Conservation (phyloP, 2,797 vertebrate genomes). For the Falco peregrinus region DNA sequence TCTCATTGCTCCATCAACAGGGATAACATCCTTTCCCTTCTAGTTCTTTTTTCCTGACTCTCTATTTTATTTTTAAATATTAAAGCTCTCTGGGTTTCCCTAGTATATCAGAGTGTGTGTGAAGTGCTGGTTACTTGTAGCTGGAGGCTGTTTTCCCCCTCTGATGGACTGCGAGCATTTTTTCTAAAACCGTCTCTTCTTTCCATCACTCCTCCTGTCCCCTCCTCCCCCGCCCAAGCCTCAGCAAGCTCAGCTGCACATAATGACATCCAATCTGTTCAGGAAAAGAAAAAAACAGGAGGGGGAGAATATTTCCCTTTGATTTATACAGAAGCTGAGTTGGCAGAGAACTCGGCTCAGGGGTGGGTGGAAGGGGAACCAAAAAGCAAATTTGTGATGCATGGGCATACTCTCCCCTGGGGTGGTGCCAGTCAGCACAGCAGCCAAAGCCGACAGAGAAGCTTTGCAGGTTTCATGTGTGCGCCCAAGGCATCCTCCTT, state of each 20-base stretch:
- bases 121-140: slow-evolving; percentile 62
- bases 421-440: slow-evolving; percentile 69
- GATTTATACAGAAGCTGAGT: slow-evolving; percentile 74
- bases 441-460: slow-evolving; percentile 57
- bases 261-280: slow-evolving; percentile 77
- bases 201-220: slow-evolving; percentile 55
- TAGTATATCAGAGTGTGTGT: slow-evolving; percentile 55
- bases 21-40: slow-evolving; percentile 1
- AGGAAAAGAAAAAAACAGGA: slow-evolving; percentile 72
- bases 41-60: neutral
- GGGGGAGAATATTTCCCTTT: slow-evolving; percentile 74
- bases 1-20: neutral
- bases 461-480: slow-evolving; percentile 67
- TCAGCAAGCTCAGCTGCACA: slow-evolving; percentile 73
- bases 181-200: slow-evolving; percentile 61
- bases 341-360: slow-evolving; percentile 69
- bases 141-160: slow-evolving; percentile 70
- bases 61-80: slow-evolving; percentile 62
- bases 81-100: slow-evolving; percentile 62
- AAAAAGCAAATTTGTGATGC: slow-evolving; percentile 70
- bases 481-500: slow-evolving; percentile 67
- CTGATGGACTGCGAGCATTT: slow-evolving; percentile 66
- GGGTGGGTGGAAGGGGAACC: slow-evolving; percentile 71
- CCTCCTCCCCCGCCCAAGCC: slow-evolving; percentile 55
- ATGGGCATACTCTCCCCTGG: slow-evolving; percentile 70